Conservation (phyloP, 1,140 invertebrate genomes). For the Meloidogyne exigua region DNA sequence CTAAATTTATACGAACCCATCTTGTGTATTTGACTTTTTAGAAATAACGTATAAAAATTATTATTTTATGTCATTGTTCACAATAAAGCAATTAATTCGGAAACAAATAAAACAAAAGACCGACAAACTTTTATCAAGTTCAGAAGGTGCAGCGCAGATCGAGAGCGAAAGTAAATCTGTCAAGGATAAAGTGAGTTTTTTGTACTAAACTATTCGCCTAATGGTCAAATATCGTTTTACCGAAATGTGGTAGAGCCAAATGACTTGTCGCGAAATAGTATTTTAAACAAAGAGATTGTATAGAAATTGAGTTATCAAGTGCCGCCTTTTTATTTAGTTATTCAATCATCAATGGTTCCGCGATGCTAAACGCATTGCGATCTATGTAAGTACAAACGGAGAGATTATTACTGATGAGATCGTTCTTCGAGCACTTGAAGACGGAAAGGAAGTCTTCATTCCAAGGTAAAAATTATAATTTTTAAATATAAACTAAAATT, state of each 20-base stretch:
- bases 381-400: constrained; percentile 26
- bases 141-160: neutral
- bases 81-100: constrained; percentile 13
- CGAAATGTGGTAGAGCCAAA: too few species aligned
- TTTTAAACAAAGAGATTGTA: neutral
- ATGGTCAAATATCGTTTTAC: too few species aligned
- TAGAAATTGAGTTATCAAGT: too few species aligned
- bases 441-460: constrained; percentile 34
- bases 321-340: neutral
- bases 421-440: constrained; percentile 11
- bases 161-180: constrained; percentile 12
- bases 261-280: neutral
- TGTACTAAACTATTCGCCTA: too few species aligned
- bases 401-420: constrained; percentile 28
- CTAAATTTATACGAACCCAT: too few species aligned
- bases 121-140: neutral
- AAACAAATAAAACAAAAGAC: constrained; percentile 23
- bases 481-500: constrained; percentile 29
- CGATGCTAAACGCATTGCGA: constrained; percentile 20
- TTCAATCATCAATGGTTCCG: constrained; percentile 2
- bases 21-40: neutral
- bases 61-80: neutral
- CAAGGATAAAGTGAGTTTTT: constrained; percentile 5
- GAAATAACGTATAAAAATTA: neutral
- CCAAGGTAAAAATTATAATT: constrained; percentile 19